Evolutionary conservation across 2,888 invertebrate species (phyloP).

Genomic region (Drosophila pseudotalamancana): DNA sequence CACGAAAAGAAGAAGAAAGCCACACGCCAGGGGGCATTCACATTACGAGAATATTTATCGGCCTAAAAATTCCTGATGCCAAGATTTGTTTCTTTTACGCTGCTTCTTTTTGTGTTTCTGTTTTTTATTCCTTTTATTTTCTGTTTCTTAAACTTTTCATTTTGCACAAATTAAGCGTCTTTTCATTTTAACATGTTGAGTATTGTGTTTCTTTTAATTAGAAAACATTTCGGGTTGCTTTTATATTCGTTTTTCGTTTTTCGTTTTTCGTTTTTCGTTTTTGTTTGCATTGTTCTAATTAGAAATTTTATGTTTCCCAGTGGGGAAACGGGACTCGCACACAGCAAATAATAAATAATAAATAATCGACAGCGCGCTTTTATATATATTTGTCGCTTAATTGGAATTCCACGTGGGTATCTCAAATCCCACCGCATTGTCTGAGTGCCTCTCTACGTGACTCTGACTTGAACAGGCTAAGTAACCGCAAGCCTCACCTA

Average conservation of each 20-base stretch:
- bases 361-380: slow-evolving; percentile 51
- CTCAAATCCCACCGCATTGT: slow-evolving; percentile 11
- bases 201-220: slow-evolving; percentile 62
- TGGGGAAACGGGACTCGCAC: not conserved
- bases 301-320: slow-evolving; percentile 43
- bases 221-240: slow-evolving; percentile 49
- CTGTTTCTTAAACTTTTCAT: slow-evolving; percentile 24
- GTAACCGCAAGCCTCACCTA: not conserved
- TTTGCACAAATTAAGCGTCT: slow-evolving; percentile 29
- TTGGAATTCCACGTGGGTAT: slow-evolving; percentile 59
- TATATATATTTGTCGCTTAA: slow-evolving; percentile 57
- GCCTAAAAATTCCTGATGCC: slow-evolving; percentile 27
- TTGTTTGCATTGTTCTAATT: slow-evolving; percentile 38
- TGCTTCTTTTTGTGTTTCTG: slow-evolving; percentile 19
- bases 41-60: slow-evolving; percentile 11
- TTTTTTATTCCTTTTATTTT: slow-evolving; percentile 14
- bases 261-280: too few relatives aligned
- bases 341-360: slow-evolving; percentile 37
- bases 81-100: slow-evolving; percentile 52
- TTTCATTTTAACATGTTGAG: slow-evolving; percentile 28
- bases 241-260: too few relatives aligned
- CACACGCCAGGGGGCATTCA: not conserved
- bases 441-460: slow-evolving; percentile 48
- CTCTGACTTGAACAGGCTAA: slow-evolving; percentile 41
- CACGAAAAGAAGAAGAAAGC: not conserved